Evolutionary conservation across 2,888 invertebrate genomes (phyloP), one percentile per base, ranked within the genome.

Genomic region (Mesorhabditis sp.): DNA sequence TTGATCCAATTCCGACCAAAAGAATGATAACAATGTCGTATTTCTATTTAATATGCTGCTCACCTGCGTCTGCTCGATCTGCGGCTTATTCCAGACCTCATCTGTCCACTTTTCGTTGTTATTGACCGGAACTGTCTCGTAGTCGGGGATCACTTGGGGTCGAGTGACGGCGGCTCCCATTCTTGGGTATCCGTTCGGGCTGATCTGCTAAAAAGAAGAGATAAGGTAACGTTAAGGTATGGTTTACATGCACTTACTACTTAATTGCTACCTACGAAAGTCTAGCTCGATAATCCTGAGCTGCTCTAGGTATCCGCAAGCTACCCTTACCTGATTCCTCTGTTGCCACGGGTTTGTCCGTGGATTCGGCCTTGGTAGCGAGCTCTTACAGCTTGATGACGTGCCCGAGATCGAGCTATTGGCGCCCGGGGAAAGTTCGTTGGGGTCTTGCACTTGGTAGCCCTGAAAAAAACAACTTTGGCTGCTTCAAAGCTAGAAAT

Each of bases 351-450:
- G 28, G 45, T 10, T 45, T 7, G 43, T 66, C 10, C 43, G 1
- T 6, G 43, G 5, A 42, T 44, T 62, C 28, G 41, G 43, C 67
- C 68, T 68, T 45, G 68, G 68, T 4, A 68, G 45, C 41, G 68
- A 68, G 45, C 64, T 68, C 65, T 68, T 68, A 15, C 45, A 15
- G 68, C 68, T 68, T 45, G 63, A n/a, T 5, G 68, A 64, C 7
- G 63, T 45, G 15, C 62, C 67, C 5, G 67, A 67, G 10, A 62
- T 61, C n/a, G 67, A 67, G 4, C 67, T 62, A 43, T 62, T 61
- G 43, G 61, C 67, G n/a, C 10, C 43, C 4, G 43, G 62, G 7
- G 62, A 42, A 13, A 62, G 62, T 62, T 62, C 67, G 43, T 62
- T 45, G 62, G 10, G 67, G 61, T 62, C 67, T 45, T 6, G 45